These are phyloP conservation scores for Papilio protenor DNA, from an alignment of 2,888 invertebrate genomes.

Conservation along the genomic window DNA sequence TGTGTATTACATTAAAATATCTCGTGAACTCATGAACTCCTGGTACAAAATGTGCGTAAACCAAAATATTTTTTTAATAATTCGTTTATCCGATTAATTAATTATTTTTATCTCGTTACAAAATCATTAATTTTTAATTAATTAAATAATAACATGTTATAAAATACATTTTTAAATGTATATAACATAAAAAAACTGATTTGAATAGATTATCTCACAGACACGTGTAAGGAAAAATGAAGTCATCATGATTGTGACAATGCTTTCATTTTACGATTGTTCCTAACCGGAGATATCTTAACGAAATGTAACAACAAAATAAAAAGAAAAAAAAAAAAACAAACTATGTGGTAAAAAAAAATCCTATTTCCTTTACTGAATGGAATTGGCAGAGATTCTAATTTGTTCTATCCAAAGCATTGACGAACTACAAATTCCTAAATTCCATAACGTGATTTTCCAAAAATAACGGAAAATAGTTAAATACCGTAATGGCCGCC, in stretches of 20 bases:
- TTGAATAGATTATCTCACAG: conserved; percentile 4
- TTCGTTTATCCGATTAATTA: background rate
- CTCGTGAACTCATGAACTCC: conserved; percentile 4
- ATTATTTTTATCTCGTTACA: background rate
- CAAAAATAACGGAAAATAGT: no score
- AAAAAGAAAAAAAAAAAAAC: no score
- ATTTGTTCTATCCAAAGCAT: no score
- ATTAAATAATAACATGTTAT: background rate
- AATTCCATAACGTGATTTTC: no score
- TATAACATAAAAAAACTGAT: background rate
- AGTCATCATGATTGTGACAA: conserved; percentile 2
- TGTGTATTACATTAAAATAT: background rate
- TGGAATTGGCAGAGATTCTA: no score
- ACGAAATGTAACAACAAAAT: background rate
- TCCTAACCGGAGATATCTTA: background rate
- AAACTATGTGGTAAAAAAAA: no score
- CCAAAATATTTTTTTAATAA: background rate
- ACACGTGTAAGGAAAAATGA: background rate
- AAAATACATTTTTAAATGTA: background rate
- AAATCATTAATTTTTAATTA: background rate
- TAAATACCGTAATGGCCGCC: background rate
- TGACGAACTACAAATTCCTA: no score
- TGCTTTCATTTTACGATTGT: background rate
- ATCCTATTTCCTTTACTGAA: no score
- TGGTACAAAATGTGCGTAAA: conserved; percentile 12